Evolutionary conservation across 2,113 vertebrate species (phyloP).

Genomic region (Passer montanus): DNA sequence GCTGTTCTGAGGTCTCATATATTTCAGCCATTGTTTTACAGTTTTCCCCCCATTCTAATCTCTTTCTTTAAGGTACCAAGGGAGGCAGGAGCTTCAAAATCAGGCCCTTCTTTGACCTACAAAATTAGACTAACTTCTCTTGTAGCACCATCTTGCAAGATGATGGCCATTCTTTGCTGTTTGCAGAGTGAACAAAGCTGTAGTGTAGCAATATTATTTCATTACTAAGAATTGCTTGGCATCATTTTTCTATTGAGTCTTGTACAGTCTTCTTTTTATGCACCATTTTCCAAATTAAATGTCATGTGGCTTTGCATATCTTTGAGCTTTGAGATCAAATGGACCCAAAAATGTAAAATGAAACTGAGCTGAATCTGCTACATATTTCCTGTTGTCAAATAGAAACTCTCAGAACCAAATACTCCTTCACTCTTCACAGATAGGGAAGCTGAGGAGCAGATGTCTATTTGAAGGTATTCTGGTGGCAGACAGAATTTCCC

Average conservation of each 20-base stretch:
- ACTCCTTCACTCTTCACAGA: background rate
- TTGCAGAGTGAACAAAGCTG: background rate
- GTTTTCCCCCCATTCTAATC: background rate
- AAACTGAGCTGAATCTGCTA: conserved; percentile 22
- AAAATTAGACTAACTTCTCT: background rate
- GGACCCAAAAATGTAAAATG: conserved; percentile 1
- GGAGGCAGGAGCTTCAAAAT: background rate
- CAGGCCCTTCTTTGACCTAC: background rate
- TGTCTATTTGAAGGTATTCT: conserved; percentile 3
- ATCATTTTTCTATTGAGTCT: background rate
- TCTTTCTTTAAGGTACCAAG: background rate
- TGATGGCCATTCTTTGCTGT: background rate
- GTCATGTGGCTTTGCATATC: conserved; percentile 13
- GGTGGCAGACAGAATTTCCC: background rate
- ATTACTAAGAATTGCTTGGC: conserved; percentile 29
- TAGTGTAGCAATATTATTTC: background rate
- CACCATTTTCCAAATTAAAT: background rate
- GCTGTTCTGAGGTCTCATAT: conserved; percentile 5
- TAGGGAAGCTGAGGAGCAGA: conserved; percentile 34
- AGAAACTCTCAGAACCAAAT: background rate
- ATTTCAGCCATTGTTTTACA: conserved; percentile 20
- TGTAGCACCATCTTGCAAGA: background rate
- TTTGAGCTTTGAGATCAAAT: conserved; percentile 36
- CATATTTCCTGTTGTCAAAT: conserved; percentile 28
- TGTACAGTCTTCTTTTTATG: background rate